phyloP scores from a whole-genome alignment of 2,888 invertebrate species.

The Phaonia tiefii region DNA sequence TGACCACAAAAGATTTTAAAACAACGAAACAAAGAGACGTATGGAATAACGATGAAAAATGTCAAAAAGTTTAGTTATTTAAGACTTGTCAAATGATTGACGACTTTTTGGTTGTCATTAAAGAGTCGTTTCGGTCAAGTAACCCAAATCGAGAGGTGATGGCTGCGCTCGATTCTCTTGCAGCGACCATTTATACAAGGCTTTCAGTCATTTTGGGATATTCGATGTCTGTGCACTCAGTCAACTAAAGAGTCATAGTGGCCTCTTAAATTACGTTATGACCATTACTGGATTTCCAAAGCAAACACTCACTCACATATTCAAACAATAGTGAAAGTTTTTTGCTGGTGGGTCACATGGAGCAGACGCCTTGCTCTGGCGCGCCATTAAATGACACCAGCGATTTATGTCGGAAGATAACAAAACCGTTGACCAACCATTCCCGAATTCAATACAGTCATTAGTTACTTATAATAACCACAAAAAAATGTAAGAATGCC shows the following conservation, averaged over 20 bases:
- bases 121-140: conserved; percentile 57
- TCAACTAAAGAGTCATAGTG: conserved; percentile 30
- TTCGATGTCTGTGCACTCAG: background rate
- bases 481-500: conserved; percentile 20
- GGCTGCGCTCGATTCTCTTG: conserved; percentile 15
- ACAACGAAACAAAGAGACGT: conserved; percentile 19
- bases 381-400: conserved; percentile 63
- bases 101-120: conserved; percentile 76
- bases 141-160: conserved; percentile 34
- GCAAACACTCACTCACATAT: background rate
- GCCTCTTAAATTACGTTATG: conserved; percentile 44
- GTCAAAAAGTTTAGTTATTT: conserved; percentile 46
- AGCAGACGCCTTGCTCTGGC: conserved; percentile 59
- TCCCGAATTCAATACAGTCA: conserved; percentile 35
- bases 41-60: background rate
- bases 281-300: conserved; percentile 50
- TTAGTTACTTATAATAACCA: conserved; percentile 43
- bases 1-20: conserved; percentile 15
- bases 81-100: conserved; percentile 74
- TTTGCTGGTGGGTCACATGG: background rate
- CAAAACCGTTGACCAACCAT: conserved; percentile 22
- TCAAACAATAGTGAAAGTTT: conserved; percentile 60
- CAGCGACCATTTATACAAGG: conserved; percentile 36
- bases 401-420: conserved; percentile 65
- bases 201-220: conserved; percentile 53